Evolutionary conservation across 1,140 invertebrate genomes (phyloP), one percentile per base, ranked within the genome.

Genomic region (Bombus difficillimus): DNA sequence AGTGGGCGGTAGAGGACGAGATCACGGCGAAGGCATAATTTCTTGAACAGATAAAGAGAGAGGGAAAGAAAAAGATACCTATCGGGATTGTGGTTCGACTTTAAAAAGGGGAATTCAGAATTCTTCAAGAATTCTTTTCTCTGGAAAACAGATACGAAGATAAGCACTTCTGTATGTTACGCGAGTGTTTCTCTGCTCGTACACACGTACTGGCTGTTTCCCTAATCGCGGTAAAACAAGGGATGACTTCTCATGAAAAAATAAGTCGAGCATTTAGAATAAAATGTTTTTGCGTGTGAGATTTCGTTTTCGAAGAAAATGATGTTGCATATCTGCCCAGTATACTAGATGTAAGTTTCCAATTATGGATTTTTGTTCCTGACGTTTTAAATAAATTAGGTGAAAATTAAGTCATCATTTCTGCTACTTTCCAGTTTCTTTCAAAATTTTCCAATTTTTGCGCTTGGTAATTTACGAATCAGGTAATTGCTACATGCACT

Each of bases 1-100:
- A 15, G 34, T 37, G 32, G 10, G 47, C 13, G 25, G 4, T 28
- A 22, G 32, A 57, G n/a, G 13, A 28, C 28, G 73, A 47, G 15
- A 59, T n/a, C 37, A 22, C 37, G 22, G 32, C n/a, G 34, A 53
- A 43, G 39, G 37, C 13, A 64, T 62, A 79, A 77, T 76, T 84
- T 72, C 62, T 34, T 32, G 22, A 59, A 53, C 41, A 22, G 28
- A n/a, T 10, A 28, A 22, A 37, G 68, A 39, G 18, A 32, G 28
- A 3, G 57, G 5, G 41, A 34, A 2, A 13, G 9, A 47, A 34
- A 62, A 25, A 62, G 57, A 83, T 83, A 74, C 47, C 41, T 34
- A 34, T 62, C 39, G 74, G 68, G 83, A 82, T 79, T 69, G 68
- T n/a, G 75, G n/a, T 79, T 88, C 83, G 88, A 88, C 59, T 89